Conservation (phyloP, 1,140 invertebrate genomes). For the Heliconius eleuchia region DNA sequence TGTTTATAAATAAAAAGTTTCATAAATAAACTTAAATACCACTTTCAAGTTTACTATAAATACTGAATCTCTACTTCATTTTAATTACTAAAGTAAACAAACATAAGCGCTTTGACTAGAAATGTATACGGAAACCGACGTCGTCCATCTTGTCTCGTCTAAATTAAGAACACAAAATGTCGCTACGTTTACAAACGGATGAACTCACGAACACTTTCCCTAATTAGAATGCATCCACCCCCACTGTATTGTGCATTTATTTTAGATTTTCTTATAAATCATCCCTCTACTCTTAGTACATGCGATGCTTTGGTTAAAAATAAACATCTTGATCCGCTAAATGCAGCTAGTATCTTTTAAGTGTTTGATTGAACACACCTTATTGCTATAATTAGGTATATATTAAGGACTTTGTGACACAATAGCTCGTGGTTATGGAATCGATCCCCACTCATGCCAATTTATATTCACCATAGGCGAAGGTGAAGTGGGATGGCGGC, state of each 20-base stretch:
- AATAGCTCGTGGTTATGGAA: background rate
- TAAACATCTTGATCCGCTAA: too few species aligned
- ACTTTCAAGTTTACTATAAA: background rate
- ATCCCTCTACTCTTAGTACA: too few species aligned
- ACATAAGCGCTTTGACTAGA: slow-evolving; percentile 4
- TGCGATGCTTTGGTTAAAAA: too few species aligned
- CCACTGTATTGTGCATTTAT: background rate
- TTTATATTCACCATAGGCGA: too few species aligned
- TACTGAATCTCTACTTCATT: background rate
- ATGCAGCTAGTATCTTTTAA: too few species aligned
- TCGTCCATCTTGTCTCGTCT: slow-evolving; percentile 7
- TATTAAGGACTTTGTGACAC: background rate
- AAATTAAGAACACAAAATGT: slow-evolving; percentile 3
- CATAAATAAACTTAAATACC: slow-evolving; percentile 1
- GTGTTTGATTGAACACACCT: too few species aligned
- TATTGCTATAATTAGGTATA: too few species aligned
- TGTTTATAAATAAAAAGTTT: background rate
- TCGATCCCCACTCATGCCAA: background rate
- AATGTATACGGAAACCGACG: slow-evolving; percentile 5
- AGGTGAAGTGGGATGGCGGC: too few species aligned
- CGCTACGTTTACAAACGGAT: background rate
- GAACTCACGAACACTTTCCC: slow-evolving; percentile 2
- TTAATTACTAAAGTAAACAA: slow-evolving; percentile 12
- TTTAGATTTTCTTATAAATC: background rate
- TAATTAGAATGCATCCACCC: slow-evolving; percentile 4